Base-by-base conservation (phyloP, 2,113 vertebrate genomes). In the Clarias gariepinus region DNA sequence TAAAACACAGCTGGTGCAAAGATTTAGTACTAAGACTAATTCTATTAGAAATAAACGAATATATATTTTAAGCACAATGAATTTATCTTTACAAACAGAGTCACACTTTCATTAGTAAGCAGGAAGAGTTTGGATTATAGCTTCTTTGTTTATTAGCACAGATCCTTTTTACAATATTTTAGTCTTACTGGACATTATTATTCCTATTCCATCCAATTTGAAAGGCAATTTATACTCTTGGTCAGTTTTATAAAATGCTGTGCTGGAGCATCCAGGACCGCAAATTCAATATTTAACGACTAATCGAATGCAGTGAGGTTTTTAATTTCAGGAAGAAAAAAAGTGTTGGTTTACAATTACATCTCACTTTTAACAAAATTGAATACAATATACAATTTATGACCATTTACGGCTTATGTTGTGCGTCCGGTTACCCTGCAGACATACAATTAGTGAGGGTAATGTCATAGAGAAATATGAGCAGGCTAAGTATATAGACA, bases 391-490 rank as follows among this genome's bases (percentile, higher is more conserved):
- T 61, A 9, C 30, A 28, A 76, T 77, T 30, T 25, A 36, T 83
- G 69, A 9, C 61, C 77, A 71, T 88, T 87, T 84, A 85, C 68
- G n/a, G 33, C 82, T 36, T 53, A 82, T 55, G 74, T 58, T 81
- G 66, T 64, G 86, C 90, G 91, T 84, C 85, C 82, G 90, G 76
- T 33, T 41, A 58, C 85, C 60, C 87, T 87, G 83, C 82, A 60
- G 84, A 90, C 66, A 82, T 84, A 90, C 91, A 92, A 89, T 93
- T 89, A 92, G 92, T 90, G 41, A 36, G 88, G 87, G 71, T 89
- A 89, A 91, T 66, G 86, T 90, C 85, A 90, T 61, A 84, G 78
- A 91, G 88, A 90, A 93, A 91, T 83, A 91, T 80, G 79, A 92
- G 87, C 25, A 71, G 79, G 55, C 61, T 87, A 84, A 84, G 68